phyloP scores from a whole-genome alignment of 2,888 invertebrate species.

The Pandemis heparana region DNA sequence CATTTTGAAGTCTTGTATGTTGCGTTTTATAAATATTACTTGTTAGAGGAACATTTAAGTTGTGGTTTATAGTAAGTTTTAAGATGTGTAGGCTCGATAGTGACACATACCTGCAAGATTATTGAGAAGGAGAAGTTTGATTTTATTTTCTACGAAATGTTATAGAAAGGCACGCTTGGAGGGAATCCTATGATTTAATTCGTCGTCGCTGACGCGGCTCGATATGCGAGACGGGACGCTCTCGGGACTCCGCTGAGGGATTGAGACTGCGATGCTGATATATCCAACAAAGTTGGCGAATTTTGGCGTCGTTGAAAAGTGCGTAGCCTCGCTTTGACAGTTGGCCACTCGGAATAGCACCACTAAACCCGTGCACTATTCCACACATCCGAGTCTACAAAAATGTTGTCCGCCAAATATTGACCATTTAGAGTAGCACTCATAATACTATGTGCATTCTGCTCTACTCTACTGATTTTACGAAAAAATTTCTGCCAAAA shows the following conservation, averaged over 20 bases:
- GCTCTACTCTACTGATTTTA: slow-evolving; percentile 21
- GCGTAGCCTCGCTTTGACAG: slow-evolving; percentile 29
- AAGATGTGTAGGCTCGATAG: slow-evolving; percentile 64
- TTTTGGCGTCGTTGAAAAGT: slow-evolving; percentile 24
- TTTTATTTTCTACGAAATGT: slow-evolving; percentile 83
- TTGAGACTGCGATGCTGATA: slow-evolving; percentile 57
- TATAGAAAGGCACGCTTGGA: slow-evolving; percentile 85
- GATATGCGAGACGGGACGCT: slow-evolving; percentile 62
- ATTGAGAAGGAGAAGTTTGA: slow-evolving; percentile 58
- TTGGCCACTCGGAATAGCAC: slow-evolving; percentile 16
- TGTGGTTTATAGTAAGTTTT: slow-evolving; percentile 61
- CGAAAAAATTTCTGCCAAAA: slow-evolving; percentile 23
- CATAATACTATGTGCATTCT: slow-evolving; percentile 4
- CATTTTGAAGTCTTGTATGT: slow-evolving; percentile 49
- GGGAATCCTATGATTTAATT: slow-evolving; percentile 83
- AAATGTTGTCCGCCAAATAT: slow-evolving; percentile 13
- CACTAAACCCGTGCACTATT: slow-evolving; percentile 16
- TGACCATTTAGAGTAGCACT: slow-evolving; percentile 15
- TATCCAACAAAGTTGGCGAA: slow-evolving; percentile 13
- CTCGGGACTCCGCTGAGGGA: slow-evolving; percentile 60
- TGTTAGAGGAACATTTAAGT: slow-evolving; percentile 62
- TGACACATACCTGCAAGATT: slow-evolving; percentile 58
- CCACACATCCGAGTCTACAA: slow-evolving; percentile 18
- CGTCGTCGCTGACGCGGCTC: slow-evolving; percentile 76
- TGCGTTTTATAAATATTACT: slow-evolving; percentile 52